phyloP scores from a whole-genome alignment of 1,140 invertebrate genomes.

The Nasonia giraulti region DNA sequence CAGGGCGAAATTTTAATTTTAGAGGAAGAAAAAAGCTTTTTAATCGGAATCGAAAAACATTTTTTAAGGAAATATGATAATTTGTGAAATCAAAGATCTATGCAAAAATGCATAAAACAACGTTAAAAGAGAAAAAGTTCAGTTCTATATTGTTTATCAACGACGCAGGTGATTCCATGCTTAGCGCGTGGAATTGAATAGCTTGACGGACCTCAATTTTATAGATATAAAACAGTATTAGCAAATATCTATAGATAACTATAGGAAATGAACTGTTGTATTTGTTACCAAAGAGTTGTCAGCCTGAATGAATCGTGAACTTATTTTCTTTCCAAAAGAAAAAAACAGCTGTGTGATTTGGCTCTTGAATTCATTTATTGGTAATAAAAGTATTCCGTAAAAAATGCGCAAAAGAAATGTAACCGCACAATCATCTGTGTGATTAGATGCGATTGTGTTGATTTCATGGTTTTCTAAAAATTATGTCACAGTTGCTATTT shows the following conservation, averaged over 20 bases:
- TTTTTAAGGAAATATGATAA: neutral
- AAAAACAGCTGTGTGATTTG: neutral
- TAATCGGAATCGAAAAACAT: neutral
- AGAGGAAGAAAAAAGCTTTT: neutral
- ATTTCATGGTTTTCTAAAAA: neutral
- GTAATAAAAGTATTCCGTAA: neutral
- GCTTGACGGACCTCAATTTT: conserved; percentile 37
- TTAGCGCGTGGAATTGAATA: neutral
- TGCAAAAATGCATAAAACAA: neutral
- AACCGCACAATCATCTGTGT: conserved; percentile 33
- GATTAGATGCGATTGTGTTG: conserved; percentile 20
- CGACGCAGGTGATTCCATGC: neutral
- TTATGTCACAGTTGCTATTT: conserved; percentile 16
- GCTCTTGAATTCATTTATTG: neutral
- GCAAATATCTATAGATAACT: conserved; percentile 34
- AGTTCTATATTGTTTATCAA: conserved; percentile 16
- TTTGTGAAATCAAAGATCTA: neutral
- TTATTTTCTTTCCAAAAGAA: neutral
- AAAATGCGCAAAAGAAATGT: conserved; percentile 27
- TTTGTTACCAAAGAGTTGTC: conserved; percentile 49
- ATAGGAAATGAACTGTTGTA: conserved; percentile 31
- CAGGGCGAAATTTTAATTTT: neutral
- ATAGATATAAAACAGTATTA: conserved; percentile 47
- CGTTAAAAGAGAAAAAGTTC: neutral
- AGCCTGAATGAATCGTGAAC: conserved; percentile 25